These are phyloP conservation scores for Anarrhichthys ocellatus DNA, from an alignment of 2,113 vertebrate genomes.

Conservation along the genomic window DNA sequence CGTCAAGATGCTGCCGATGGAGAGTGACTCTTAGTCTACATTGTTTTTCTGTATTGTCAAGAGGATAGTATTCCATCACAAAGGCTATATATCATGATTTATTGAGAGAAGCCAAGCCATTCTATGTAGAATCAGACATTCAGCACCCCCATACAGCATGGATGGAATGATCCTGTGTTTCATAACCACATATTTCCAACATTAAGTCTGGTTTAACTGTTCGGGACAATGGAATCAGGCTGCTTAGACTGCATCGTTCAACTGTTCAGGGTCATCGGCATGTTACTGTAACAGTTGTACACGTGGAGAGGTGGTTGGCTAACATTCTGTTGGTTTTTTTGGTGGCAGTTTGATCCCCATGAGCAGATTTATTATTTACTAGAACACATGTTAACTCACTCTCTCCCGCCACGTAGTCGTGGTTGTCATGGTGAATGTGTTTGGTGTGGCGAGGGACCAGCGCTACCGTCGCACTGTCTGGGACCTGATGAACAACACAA, in stretches of 20 bases:
- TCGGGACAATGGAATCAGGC: too few relatives aligned
- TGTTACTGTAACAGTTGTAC: not conserved
- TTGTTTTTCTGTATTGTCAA: not conserved
- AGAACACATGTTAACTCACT: constrained; percentile 85
- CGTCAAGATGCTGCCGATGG: not conserved
- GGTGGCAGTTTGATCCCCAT: not conserved
- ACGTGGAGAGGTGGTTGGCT: not conserved
- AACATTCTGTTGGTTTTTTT: not conserved
- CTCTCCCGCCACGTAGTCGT: constrained; percentile 96
- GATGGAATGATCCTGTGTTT: not conserved
- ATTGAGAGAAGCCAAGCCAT: not conserved
- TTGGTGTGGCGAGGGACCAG: constrained; percentile 95
- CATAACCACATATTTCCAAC: not conserved
- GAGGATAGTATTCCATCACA: not conserved
- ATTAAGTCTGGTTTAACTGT: too few relatives aligned
- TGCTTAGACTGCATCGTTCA: too few relatives aligned
- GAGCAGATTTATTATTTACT: not conserved
- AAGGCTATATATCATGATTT: not conserved
- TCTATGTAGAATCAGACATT: not conserved
- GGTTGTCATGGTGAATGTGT: constrained; percentile 94
- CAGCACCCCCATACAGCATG: not conserved
- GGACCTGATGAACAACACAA: constrained; percentile 85
- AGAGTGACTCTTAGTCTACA: not conserved
- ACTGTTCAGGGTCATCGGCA: not conserved
- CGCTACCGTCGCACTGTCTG: constrained; percentile 95